Percentiles rank a stretch among this genome's conserved stretches.
phyloP scores from a whole-genome alignment of 2,888 invertebrate species.

The Pteria penguin region DNA sequence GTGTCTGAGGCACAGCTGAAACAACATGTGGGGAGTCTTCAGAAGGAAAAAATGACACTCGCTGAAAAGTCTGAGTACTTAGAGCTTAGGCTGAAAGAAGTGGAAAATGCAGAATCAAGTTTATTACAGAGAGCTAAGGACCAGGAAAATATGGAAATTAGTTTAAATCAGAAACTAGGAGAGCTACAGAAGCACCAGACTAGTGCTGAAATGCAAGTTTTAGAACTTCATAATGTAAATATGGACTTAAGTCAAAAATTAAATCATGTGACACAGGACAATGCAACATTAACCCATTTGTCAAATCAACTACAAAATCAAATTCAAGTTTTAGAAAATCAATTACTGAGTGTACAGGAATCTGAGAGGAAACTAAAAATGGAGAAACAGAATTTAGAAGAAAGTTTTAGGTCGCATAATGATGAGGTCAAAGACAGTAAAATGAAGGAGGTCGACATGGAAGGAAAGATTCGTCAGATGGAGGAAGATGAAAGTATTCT shows the following conservation, averaged over 20 bases:
- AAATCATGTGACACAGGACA: slow-evolving; percentile 68
- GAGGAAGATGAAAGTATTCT: slow-evolving; percentile 60
- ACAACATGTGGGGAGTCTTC: slow-evolving; percentile 67
- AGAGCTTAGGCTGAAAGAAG: slow-evolving; percentile 63
- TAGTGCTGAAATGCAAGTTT: slow-evolving; percentile 65
- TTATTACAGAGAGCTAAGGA: slow-evolving; percentile 63
- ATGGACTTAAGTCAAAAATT: slow-evolving; percentile 64
- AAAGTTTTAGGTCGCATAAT: slow-evolving; percentile 61
- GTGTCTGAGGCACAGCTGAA: slow-evolving; percentile 69
- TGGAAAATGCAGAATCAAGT: slow-evolving; percentile 67
- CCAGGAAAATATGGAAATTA: slow-evolving; percentile 66
- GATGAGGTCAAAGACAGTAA: slow-evolving; percentile 62
- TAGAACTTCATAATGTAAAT: slow-evolving; percentile 69
- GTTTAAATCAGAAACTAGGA: slow-evolving; percentile 59
- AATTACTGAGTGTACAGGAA: slow-evolving; percentile 58
- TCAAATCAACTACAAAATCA: slow-evolving; percentile 60
- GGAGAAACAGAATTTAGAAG: slow-evolving; percentile 60
- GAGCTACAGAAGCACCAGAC: slow-evolving; percentile 70
- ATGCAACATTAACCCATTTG: slow-evolving; percentile 65
- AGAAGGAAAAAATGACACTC: slow-evolving; percentile 70
- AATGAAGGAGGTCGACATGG: slow-evolving; percentile 64
- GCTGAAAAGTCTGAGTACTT: slow-evolving; percentile 67
- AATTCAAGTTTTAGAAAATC: slow-evolving; percentile 60
- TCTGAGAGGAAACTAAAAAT: slow-evolving; percentile 60
- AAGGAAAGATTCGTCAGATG: slow-evolving; percentile 62